A percentile compares a stretch with the other conserved stretches of the same genome.
Evolutionary conservation across 2,113 vertebrate genomes (phyloP).

Genomic region (Elephas maximus): DNA sequence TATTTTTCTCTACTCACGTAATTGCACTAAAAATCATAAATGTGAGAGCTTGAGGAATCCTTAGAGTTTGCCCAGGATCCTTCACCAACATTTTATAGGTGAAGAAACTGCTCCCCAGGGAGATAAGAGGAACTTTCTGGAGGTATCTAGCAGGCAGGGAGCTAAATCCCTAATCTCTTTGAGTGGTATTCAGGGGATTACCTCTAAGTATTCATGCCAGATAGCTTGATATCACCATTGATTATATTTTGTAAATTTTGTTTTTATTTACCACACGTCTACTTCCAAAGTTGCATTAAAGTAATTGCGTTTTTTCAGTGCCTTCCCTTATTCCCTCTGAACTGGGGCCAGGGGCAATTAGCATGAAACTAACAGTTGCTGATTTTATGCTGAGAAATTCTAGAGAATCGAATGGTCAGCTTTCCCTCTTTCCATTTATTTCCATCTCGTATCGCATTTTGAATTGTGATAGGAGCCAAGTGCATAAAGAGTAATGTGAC

Average conservation of each 20-base stretch:
- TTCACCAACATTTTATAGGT: constrained; percentile 10
- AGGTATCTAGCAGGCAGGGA: neutral
- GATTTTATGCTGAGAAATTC: neutral
- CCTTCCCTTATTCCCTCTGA: neutral
- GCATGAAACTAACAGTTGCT: neutral
- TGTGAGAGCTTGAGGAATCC: neutral
- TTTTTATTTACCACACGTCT: neutral
- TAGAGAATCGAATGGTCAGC: neutral
- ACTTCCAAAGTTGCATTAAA: neutral
- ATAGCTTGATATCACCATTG: neutral
- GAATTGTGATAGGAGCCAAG: neutral
- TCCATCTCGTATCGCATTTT: neutral
- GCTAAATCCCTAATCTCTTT: neutral
- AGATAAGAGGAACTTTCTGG: neutral
- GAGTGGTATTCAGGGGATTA: neutral
- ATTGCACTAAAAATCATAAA: neutral
- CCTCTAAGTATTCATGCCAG: neutral
- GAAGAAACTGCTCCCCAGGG: neutral
- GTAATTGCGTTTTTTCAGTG: neutral
- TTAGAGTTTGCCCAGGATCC: neutral
- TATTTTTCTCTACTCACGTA: neutral
- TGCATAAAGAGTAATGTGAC: too few relatives aligned
- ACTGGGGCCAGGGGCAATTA: neutral
- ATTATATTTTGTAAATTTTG: neutral
- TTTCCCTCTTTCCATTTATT: neutral